phyloP scores from a whole-genome alignment of 1,140 invertebrate genomes.

The Bombus soroeensis region DNA sequence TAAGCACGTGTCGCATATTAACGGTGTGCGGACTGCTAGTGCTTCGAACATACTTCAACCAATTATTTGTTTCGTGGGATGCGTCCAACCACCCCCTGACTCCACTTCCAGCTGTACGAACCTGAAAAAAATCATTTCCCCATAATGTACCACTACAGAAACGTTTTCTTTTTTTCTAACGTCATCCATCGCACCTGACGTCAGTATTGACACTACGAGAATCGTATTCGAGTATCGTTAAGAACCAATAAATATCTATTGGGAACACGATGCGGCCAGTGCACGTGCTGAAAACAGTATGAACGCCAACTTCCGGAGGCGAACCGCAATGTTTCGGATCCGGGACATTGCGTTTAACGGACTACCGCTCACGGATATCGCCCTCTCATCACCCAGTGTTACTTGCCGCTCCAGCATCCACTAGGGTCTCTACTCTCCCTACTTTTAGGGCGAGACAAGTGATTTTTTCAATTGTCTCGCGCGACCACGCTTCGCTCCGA shows the following conservation, averaged over 20 bases:
- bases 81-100: conserved; percentile 91
- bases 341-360: conserved; percentile 80
- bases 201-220: neutral
- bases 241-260: neutral
- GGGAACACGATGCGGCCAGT: neutral
- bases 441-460: conserved; percentile 80
- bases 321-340: conserved; percentile 62
- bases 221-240: neutral
- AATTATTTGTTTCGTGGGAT: conserved; percentile 88
- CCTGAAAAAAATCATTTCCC: conserved; percentile 83
- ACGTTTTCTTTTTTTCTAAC: neutral
- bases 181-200: neutral
- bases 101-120: conserved; percentile 86
- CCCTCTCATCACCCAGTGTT: conserved; percentile 65
- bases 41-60: conserved; percentile 90
- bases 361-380: conserved; percentile 65
- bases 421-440: conserved; percentile 42
- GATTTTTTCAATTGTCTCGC: conserved; percentile 82
- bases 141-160: neutral
- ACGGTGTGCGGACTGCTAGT: conserved; percentile 86
- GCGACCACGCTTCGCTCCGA: conserved; percentile 63
- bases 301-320: conserved; percentile 41
- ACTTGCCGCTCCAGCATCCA: conserved; percentile 54
- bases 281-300: conserved; percentile 48
- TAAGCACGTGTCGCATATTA: conserved; percentile 87